Conservation (phyloP, 2,797 vertebrate genomes). For the Mormyrus proboscirostris region DNA sequence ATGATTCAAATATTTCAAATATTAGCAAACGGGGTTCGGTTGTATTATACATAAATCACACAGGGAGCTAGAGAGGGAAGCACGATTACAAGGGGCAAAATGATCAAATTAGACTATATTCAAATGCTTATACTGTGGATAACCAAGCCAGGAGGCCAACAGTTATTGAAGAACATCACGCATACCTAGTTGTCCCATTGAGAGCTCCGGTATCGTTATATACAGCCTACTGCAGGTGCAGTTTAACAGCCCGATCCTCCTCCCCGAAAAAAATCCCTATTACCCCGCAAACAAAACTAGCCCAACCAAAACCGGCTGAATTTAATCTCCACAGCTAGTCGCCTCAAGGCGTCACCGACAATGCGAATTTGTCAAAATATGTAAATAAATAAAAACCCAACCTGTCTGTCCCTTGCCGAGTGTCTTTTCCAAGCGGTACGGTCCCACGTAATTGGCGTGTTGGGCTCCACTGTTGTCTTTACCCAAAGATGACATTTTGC, state of each 20-base stretch:
- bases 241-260: not conserved
- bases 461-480: conserved; percentile 93
- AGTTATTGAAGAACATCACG: not conserved
- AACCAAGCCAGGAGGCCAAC: not conserved
- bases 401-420: conserved; percentile 99
- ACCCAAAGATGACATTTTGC: conserved; percentile 83
- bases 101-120: not conserved
- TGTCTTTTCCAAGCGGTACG: conserved; percentile 97
- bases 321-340: conserved; percentile 5
- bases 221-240: not conserved
- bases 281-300: conserved; percentile 1
- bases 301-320: not conserved
- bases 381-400: conserved; percentile 73
- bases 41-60: conserved; percentile 25
- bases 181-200: not conserved
- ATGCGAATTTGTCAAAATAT: not conserved
- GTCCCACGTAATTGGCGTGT: conserved; percentile 97
- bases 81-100: not conserved
- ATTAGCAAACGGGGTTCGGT: conserved; percentile 28
- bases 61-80: not conserved
- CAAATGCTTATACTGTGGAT: not conserved
- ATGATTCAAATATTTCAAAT: conserved; percentile 20
- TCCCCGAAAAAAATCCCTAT: not conserved
- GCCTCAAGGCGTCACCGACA: not conserved
- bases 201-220: not conserved